phyloP scores from a whole-genome alignment of 64 coral and sea anemone species.

The Montipora cactus region DNA sequence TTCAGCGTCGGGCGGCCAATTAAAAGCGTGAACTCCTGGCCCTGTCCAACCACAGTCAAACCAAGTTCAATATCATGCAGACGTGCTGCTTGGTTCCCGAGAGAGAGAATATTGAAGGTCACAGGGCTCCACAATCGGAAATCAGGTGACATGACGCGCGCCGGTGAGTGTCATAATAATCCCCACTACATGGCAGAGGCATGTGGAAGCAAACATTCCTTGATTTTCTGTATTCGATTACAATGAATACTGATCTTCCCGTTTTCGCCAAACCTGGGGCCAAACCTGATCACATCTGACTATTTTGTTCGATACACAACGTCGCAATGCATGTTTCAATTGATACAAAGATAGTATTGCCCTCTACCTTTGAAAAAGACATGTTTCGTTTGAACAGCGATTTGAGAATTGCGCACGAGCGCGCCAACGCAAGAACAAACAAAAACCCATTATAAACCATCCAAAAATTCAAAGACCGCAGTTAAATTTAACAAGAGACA shows the following conservation, averaged over 20 bases:
- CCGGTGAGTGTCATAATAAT: too few species aligned
- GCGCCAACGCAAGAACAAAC: not conserved
- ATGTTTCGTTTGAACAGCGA: not conserved
- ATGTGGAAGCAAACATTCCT: constrained; percentile 1
- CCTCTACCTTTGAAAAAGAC: not conserved
- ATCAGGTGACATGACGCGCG: constrained; percentile 19
- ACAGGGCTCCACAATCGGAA: not conserved
- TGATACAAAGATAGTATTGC: not conserved
- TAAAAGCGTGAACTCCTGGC: not conserved
- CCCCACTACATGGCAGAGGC: not conserved
- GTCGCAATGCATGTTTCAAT: not conserved
- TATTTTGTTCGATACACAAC: not conserved
- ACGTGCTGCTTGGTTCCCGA: not conserved
- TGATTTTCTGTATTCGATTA: not conserved
- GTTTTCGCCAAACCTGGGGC: not conserved
- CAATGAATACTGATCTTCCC: not conserved
- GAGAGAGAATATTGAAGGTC: not conserved
- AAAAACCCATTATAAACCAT: not conserved
- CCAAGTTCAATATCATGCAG: not conserved
- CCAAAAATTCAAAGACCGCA: not conserved
- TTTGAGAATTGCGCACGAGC: not conserved
- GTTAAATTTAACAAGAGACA: not conserved
- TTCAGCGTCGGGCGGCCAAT: not conserved
- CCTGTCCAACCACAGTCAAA: not conserved
- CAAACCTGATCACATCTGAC: not conserved